Base-by-base conservation (phyloP, 1,140 invertebrate genomes). In the Aphidius ervi region DNA sequence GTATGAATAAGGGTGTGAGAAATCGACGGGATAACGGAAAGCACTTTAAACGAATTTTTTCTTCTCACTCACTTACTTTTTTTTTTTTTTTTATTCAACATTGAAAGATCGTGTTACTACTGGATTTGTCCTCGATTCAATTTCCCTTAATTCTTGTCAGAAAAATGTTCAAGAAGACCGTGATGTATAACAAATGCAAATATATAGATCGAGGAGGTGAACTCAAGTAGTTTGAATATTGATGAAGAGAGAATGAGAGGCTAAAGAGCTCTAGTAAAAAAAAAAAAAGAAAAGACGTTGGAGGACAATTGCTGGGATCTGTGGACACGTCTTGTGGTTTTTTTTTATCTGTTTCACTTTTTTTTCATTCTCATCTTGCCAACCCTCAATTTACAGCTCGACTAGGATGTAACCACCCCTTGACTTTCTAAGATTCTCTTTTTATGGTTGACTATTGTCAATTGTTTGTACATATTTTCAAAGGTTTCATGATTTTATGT, bases 1-100 rank as follows among this genome's bases (percentile, higher is more conserved):
- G 23, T 31, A 31, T 46, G 6, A 45, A 56, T 52, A 52, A 42
- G 53, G 56, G 68, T 63, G 56, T 37, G 61, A 54, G 31, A 6
- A 48, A 53, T 59, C 40, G 46, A 40, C 48, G 9, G 16, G 23
- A 58, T 20, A 59, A 56, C 49, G 58, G 45, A 47, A 64, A 62
- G 64, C 58, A 68, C 66, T 72, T 70, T 70, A 63, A 52, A 61
- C 58, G 49, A 54, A 64, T 55, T 53, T 62, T 31, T 31, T 31
- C 23, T 31, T 31, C 23, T 31, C 23, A 56, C 63, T 62, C 71
- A 56, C 63, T 62, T 71, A 58, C 54, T 62, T 67, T 62, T 72
- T 69, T 69, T 60, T 63, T 54, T 58, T 61, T 54, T 61, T 64
- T 43, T 46, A 63, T 60, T 37, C 41, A 49, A 56, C 49, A 23